Conservation (phyloP, 1,140 invertebrate species). For the Calycopis cecrops region DNA sequence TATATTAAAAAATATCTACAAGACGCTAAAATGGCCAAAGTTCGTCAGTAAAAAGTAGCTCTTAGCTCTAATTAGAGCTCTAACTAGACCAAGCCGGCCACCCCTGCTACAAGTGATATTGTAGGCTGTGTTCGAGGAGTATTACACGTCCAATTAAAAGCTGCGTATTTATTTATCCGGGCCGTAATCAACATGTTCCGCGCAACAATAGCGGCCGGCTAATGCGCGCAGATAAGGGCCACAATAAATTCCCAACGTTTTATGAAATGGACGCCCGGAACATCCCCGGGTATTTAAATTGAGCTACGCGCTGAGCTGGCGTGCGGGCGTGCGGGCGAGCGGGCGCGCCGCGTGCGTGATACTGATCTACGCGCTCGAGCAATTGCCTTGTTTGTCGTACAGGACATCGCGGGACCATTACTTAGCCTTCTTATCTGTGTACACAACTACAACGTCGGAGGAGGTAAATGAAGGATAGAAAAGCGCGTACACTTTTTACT, state of each 20-base stretch:
- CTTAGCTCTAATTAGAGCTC: no score
- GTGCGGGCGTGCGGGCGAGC: slow-evolving; percentile 15
- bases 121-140: slow-evolving; percentile 10
- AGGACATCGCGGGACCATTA: slow-evolving; percentile 34
- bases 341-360: slow-evolving; percentile 44
- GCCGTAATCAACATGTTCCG: slow-evolving; percentile 15
- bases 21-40: no score
- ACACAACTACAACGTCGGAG: slow-evolving; percentile 30
- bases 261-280: slow-evolving; percentile 31
- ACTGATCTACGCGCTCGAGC: slow-evolving; percentile 42
- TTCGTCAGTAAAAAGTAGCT: no score
- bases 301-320: slow-evolving; percentile 27
- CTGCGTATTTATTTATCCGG: slow-evolving; percentile 12
- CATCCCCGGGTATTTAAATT: slow-evolving; percentile 32
- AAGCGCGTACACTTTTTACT: background rate
- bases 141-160: slow-evolving; percentile 13
- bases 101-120: no score
- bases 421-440: slow-evolving; percentile 25
- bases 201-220: slow-evolving; percentile 9
- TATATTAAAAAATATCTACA: no score
- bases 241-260: slow-evolving; percentile 32
- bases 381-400: slow-evolving; percentile 65
- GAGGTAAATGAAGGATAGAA: slow-evolving; percentile 35
- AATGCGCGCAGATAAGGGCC: slow-evolving; percentile 19
- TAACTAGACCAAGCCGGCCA: no score